Evolutionary conservation across 2,113 vertebrate genomes (phyloP).

Genomic region (Phycodurus eques): DNA sequence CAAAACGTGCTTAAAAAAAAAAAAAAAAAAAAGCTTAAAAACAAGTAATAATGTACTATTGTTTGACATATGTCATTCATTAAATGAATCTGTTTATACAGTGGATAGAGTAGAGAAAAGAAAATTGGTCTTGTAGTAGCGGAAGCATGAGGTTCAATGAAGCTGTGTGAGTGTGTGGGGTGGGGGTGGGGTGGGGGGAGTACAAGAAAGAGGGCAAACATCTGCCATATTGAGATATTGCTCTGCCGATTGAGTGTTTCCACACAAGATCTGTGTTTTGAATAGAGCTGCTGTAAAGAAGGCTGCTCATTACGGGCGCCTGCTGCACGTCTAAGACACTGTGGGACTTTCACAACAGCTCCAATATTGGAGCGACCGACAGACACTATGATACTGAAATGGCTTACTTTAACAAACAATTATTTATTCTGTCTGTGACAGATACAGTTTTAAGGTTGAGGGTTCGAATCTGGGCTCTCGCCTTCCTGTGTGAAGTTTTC

Average conservation of each 20-base stretch:
- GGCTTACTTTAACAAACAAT: no score
- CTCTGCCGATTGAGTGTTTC: conserved; percentile 56
- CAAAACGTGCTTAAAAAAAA: neutral
- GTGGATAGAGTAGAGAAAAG: conserved; percentile 68
- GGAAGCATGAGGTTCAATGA: conserved; percentile 83
- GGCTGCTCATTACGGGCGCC: neutral
- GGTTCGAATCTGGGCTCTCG: no score
- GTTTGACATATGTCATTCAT: conserved; percentile 97
- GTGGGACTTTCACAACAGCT: conserved; percentile 2
- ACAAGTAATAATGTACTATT: conserved; percentile 83
- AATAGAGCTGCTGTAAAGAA: conserved; percentile 37
- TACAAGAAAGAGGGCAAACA: conserved; percentile 47
- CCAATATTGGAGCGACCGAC: conserved; percentile 18
- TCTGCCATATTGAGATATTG: conserved; percentile 62
- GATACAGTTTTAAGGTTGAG: no score
- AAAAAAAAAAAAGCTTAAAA: neutral
- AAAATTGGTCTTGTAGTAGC: conserved; percentile 90
- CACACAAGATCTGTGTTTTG: conserved; percentile 45
- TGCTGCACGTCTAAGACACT: conserved; percentile 2
- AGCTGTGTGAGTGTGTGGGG: conserved; percentile 40
- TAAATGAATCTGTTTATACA: conserved; percentile 76
- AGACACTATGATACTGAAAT: neutral
- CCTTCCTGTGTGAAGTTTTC: no score
- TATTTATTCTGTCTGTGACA: no score
- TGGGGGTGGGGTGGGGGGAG: conserved; percentile 12